phyloP scores from a whole-genome alignment of 2,797 vertebrate genomes.

The Eospalax fontanierii region DNA sequence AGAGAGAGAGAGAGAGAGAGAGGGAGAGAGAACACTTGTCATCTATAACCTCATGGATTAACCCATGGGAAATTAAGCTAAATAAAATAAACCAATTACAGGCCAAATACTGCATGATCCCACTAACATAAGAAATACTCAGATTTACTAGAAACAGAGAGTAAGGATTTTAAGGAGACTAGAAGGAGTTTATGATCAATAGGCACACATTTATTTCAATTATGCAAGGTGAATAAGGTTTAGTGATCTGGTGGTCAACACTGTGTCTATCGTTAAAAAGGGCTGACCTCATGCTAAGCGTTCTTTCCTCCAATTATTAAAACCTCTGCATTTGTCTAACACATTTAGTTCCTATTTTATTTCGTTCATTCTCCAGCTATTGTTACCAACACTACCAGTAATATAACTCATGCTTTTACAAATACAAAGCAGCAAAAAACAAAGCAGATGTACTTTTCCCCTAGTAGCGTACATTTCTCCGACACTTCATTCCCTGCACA shows the following conservation, averaged over 20 bases:
- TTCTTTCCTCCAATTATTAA: not conserved
- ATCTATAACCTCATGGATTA: not conserved
- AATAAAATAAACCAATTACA: not conserved
- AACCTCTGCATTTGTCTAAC: not conserved
- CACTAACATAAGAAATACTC: not conserved
- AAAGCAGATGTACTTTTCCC: not conserved
- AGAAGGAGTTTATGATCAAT: not conserved
- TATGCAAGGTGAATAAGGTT: not conserved
- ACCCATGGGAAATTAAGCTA: not conserved
- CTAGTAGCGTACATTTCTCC: not conserved
- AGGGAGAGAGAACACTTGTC: not conserved
- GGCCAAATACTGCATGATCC: not conserved
- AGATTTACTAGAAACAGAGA: not conserved
- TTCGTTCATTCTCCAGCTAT: not conserved
- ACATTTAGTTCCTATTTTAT: not conserved
- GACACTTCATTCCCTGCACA: slow-evolving; percentile 6
- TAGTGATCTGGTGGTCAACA: not conserved
- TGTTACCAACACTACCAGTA: not conserved
- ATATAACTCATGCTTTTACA: not conserved
- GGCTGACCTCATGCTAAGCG: not conserved
- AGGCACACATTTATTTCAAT: not conserved
- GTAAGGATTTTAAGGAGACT: not conserved
- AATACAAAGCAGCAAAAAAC: not conserved
- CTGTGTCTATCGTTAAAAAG: not conserved
- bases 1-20: not conserved